Evolutionary conservation across 2,113 vertebrate species (phyloP).

Genomic region (Oreocharis arfaki): DNA sequence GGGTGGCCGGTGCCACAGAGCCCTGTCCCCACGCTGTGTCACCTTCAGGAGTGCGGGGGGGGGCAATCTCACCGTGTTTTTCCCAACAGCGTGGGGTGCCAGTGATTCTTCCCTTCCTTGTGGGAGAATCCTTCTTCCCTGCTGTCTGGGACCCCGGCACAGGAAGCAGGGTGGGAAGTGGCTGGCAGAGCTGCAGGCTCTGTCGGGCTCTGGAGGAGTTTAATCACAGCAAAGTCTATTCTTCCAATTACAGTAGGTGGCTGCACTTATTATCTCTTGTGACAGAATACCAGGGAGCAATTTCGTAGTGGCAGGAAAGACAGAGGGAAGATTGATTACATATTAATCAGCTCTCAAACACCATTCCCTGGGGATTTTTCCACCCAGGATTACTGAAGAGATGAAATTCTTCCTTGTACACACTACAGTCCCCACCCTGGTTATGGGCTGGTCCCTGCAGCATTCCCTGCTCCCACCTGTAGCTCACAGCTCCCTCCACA

Average conservation of each 20-base stretch:
- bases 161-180: neutral
- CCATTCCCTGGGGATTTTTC: neutral
- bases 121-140: neutral
- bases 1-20: neutral
- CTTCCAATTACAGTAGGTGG: slow-evolving; percentile 45
- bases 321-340: neutral
- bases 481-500: neutral
- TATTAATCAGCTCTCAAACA: neutral
- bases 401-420: neutral
- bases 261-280: slow-evolving; percentile 23
- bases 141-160: accelerated
- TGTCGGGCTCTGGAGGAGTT: neutral
- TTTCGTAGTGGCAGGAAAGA: neutral
- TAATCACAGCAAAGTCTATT: slow-evolving; percentile 40
- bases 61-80: accelerated
- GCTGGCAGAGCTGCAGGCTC: neutral
- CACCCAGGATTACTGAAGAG: neutral
- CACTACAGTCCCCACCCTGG: neutral
- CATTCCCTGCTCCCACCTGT: neutral
- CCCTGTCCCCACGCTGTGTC: neutral
- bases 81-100: accelerated
- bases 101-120: accelerated
- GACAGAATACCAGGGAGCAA: slow-evolving; percentile 29
- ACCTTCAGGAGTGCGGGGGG: neutral
- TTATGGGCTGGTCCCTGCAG: accelerated